Base-by-base conservation (phyloP, 2,888 invertebrate species). In the Tiliacea citrago region DNA sequence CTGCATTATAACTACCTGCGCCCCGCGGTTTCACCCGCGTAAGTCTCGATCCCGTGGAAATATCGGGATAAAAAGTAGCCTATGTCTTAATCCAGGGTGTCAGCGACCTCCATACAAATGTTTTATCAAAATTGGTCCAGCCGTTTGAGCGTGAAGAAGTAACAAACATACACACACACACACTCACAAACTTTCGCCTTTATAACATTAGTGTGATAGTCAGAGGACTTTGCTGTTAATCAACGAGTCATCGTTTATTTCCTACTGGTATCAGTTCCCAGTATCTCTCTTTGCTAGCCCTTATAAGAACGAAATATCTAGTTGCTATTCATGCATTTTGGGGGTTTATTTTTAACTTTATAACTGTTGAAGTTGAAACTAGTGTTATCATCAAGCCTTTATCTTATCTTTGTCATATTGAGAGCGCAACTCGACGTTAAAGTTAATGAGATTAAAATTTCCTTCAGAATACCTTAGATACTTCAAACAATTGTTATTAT, bases 161-260 rank as follows among this genome's bases (percentile, higher is more conserved):
- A n/a, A n/a, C n/a, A n/a, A n/a, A n/a, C n/a, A n/a, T n/a, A n/a
- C n/a, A n/a, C n/a, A n/a, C n/a, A n/a, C n/a, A n/a, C n/a, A n/a
- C n/a, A n/a, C n/a, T n/a, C n/a, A n/a, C n/a, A n/a, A n/a, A n/a
- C n/a, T n/a, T n/a, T n/a, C n/a, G n/a, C n/a, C n/a, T n/a, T n/a
- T n/a, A n/a, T n/a, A n/a, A n/a, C n/a, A n/a, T n/a, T n/a, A n/a
- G n/a, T n/a, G n/a, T n/a, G 58, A 13, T 63, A 79, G 16, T 65
- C 58, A 62, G 57, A 66, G 57, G 61, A 79, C 77, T 80, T 81
- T 82, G 24, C 16, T 55, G 83, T 85, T 87, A 89, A 81, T 89
- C 79, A 84, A 42, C 79, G 78, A 85, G 42, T 85, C 87, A 82
- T 72, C 63, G 60, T 39, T 53, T 72, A 77, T 82, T 62, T 79